Base-by-base conservation (phyloP, 2,113 vertebrate species). In the Vidua chalybeata region DNA sequence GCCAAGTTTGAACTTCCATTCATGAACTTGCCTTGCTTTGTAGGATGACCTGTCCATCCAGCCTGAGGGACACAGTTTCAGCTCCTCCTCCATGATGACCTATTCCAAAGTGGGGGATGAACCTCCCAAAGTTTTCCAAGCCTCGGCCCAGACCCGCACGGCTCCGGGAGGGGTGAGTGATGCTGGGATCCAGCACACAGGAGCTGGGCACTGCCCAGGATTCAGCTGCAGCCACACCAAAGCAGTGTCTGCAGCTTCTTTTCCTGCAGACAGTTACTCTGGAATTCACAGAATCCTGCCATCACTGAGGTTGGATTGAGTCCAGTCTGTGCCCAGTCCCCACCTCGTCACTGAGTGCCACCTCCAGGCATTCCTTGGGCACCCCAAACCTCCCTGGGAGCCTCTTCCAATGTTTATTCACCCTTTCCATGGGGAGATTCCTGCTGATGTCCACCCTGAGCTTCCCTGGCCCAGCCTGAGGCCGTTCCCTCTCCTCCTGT, bases 141-240 rank as follows among this genome's bases (percentile, higher is more conserved):
- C 99, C 31, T 97, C 98, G 4, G 93, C 98, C 26, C 98, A 99
- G 89, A 99, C 98, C 1, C 98, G 97, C 39, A 96, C 89, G 2
- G 99, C 98, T 84, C 99, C 99, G 1, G 99, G 99, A 93, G 99
- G 99, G 79, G 99, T 99, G 97, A 98, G 99, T 98, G 75, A 17
- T 35, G 28, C 68, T 83, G 74, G 41, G 30, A 19, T 15, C n/a
- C 67, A 89, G 51, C 78, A 35, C 28, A 37, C 80, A 51, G 62
- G 26, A 46, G 79, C 69, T 39, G 15, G 69, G 24, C 66, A 49
- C 41, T 68, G 43, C 12, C 7, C 5, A 6, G 55, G 45, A 3
- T 3, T 13, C 7, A 15, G 26, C n/a, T 4, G 77, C 30, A 31
- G 33, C 59, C 43, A 1, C 39, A 23, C 51, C 68, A 59, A 28